These are phyloP conservation scores for Alloplasta piceator DNA, from an alignment of 2,888 invertebrate genomes.

Conservation along the genomic window DNA sequence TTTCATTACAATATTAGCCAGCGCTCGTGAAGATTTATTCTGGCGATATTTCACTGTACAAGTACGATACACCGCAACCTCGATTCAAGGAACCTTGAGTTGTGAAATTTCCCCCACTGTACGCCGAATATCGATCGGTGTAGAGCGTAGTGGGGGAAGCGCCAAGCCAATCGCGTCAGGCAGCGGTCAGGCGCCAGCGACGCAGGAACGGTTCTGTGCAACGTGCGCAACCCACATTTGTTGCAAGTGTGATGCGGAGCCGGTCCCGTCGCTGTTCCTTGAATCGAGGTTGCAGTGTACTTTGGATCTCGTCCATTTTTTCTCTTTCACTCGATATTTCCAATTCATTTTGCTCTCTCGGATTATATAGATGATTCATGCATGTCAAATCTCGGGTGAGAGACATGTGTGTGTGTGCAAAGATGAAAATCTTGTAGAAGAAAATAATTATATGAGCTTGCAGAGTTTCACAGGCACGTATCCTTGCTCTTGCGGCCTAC, in stretches of 20 bases:
- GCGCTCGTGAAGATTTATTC: background rate
- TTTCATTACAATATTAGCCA: background rate
- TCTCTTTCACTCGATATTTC: slow-evolving; percentile 33
- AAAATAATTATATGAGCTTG: slow-evolving; percentile 60
- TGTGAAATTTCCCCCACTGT: no score
- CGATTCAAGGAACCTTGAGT: no score
- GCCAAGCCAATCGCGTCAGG: no score
- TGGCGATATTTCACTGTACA: background rate
- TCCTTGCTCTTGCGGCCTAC: slow-evolving; percentile 49
- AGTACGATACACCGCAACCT: no score
- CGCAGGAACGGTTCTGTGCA: no score
- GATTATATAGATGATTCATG: background rate
- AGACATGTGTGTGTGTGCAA: slow-evolving; percentile 2
- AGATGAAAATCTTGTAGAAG: slow-evolving; percentile 56
- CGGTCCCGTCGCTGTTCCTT: no score
- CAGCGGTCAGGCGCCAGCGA: no score
- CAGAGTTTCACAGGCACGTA: slow-evolving; percentile 57
- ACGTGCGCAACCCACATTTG: no score
- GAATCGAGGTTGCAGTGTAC: no score
- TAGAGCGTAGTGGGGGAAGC: no score
- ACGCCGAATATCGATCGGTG: no score
- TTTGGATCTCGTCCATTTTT: background rate
- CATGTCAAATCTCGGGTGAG: slow-evolving; percentile 25
- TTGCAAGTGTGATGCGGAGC: no score
- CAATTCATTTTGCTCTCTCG: slow-evolving; percentile 10